phyloP scores from a whole-genome alignment of 2,797 vertebrate genomes.

The Salarias fasciatus region DNA sequence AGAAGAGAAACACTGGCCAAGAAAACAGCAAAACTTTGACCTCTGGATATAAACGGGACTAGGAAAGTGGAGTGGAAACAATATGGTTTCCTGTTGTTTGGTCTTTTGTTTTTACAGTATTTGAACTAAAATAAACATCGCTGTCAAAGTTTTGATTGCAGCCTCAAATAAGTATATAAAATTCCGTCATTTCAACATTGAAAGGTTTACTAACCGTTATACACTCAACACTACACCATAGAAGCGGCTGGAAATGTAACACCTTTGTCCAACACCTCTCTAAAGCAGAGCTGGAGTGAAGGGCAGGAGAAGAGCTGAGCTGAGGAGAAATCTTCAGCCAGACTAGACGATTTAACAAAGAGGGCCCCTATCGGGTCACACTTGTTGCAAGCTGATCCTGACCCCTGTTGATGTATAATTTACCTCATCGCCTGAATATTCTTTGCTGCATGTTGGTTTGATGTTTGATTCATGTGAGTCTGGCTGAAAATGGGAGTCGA shows the following conservation, averaged over 20 bases:
- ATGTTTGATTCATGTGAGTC: slow-evolving; percentile 76
- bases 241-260: background rate
- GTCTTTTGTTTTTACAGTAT: background rate
- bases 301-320: slow-evolving; percentile 1
- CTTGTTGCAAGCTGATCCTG: slow-evolving; percentile 65
- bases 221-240: background rate
- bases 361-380: slow-evolving; percentile 54
- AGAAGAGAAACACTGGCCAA: slow-evolving; percentile 66
- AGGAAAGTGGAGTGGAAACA: slow-evolving; percentile 1
- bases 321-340: slow-evolving; percentile 27
- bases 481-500: slow-evolving; percentile 25
- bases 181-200: too few species aligned
- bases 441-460: slow-evolving; percentile 64
- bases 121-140: background rate
- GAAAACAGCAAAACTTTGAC: slow-evolving; percentile 54
- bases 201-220: too few species aligned
- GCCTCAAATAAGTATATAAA: too few species aligned
- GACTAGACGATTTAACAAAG: slow-evolving; percentile 47
- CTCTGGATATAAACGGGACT: slow-evolving; percentile 33
- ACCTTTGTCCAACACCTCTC: background rate
- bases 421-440: slow-evolving; percentile 69
- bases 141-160: background rate
- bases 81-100: slow-evolving; percentile 4
- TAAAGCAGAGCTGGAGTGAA: background rate
- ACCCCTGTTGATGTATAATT: slow-evolving; percentile 79